Evolutionary conservation across 53 echinoderm and acorn worm species (phyloP).

Genomic region (Echinarachnius parma): DNA sequence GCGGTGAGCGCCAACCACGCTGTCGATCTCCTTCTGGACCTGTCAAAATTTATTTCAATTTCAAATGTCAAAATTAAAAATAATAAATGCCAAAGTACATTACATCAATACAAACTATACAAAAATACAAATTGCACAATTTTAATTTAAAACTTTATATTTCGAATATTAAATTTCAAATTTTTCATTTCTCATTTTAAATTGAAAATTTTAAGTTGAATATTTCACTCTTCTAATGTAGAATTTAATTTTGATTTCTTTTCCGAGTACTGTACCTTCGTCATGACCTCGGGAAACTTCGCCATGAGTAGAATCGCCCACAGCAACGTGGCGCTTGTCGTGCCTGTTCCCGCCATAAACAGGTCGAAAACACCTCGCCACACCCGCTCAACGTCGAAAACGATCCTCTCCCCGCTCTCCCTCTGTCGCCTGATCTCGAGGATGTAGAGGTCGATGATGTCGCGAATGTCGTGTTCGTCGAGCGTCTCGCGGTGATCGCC

Average conservation of each 20-base stretch:
- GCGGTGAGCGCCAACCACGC: slow-evolving; percentile 18
- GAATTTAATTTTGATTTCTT: too few relatives aligned
- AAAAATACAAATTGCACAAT: too few relatives aligned
- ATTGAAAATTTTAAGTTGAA: too few relatives aligned
- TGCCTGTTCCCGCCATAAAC: slow-evolving; percentile 67
- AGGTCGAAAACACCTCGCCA: slow-evolving; percentile 63
- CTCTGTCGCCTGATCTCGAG: slow-evolving; percentile 56
- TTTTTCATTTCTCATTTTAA: too few relatives aligned
- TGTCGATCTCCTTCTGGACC: slow-evolving; percentile 51
- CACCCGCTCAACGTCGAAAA: slow-evolving; percentile 48
- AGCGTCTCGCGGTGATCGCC: slow-evolving; percentile 58
- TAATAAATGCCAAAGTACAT: too few relatives aligned
- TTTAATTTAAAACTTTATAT: too few relatives aligned
- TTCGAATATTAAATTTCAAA: too few relatives aligned
- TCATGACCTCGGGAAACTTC: slow-evolving; percentile 47
- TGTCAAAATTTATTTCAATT: neutral
- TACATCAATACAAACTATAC: too few relatives aligned
- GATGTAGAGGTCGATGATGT: slow-evolving; percentile 74
- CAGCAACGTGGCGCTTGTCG: slow-evolving; percentile 57
- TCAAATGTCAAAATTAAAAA: neutral
- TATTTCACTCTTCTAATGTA: too few relatives aligned
- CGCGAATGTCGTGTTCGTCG: slow-evolving; percentile 58
- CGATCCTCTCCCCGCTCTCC: slow-evolving; percentile 42
- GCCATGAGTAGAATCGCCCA: slow-evolving; percentile 53
- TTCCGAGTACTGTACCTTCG: slow-evolving; percentile 59